Evolutionary conservation across 2,113 vertebrate genomes (phyloP), one percentile per base, ranked within the genome.

Genomic region (Tonatia bakeri): DNA sequence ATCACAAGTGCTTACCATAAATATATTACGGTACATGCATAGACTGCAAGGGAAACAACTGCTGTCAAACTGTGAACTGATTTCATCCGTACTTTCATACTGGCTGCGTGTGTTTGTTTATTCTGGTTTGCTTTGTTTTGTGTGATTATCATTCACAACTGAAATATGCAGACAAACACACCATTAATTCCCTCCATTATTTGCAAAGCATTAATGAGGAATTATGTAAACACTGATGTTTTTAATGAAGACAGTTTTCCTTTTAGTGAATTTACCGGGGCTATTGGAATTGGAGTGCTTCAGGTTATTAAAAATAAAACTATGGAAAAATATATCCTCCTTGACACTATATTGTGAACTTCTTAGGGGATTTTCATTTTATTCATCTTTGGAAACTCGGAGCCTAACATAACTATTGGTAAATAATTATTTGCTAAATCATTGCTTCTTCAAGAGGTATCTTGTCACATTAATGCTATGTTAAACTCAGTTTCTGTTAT

Each of bases 1-100:
- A 97, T 96, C 96, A 96, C 91, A 96, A 96, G 89, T 96, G 86
- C 95, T 97, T 97, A 93, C 93, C 96, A 94, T 96, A 97, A 95
- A 97, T 97, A 94, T 92, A 96, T 95, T 94, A 94, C 33, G 94
- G 91, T 93, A 87, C 69, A 82, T 28, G 91, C 83, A 94, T 65
- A 94, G 94, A 75, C 87, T 97, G 76, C 81, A 90, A 26, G 43
- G 82, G 92, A 96, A 96, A 83, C 89, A 31, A 61, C 61, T 24
- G 40, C 83, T 90, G 81, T 95, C 89, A 96, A 91, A 95, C 80
- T 96, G 86, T 92, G 75, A 77, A 90, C 89, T 94, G 88, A 97
- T 97, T 97, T 93, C 83, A 91, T 81, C 45, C 7, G 0, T 24
- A 56, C 59, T 94, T 96, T 95, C 65, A 94, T 61, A 87, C 77